phyloP scores from a whole-genome alignment of 2,888 invertebrate genomes.

The Corythucha ciliata region DNA sequence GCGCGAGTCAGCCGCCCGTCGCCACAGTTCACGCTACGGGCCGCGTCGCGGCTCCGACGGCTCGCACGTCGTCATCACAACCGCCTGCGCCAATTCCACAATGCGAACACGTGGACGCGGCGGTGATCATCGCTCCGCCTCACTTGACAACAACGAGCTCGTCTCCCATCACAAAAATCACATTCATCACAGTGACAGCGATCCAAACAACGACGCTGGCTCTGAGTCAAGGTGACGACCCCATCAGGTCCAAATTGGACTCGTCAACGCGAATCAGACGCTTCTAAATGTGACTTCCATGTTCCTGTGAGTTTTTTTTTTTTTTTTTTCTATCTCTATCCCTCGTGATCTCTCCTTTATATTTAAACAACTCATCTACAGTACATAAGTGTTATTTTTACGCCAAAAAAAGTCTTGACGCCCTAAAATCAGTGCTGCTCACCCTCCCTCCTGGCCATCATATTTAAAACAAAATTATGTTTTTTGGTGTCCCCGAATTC shows the following conservation, averaged over 20 bases:
- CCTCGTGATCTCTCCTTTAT: neutral
- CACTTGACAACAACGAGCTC: slow-evolving; percentile 29
- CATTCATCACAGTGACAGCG: slow-evolving; percentile 35
- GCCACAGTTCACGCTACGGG: slow-evolving; percentile 31
- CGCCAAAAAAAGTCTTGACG: too few species aligned
- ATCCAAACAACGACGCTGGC: slow-evolving; percentile 34
- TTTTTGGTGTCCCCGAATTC: too few species aligned
- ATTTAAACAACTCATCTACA: too few species aligned
- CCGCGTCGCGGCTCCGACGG: slow-evolving; percentile 38
- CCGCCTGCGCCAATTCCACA: too few species aligned
- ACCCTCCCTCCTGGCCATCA: too few species aligned
- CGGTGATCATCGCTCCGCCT: slow-evolving; percentile 39
- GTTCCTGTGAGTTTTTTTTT: slow-evolving; percentile 11
- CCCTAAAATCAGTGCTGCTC: too few species aligned
- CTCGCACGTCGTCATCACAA: slow-evolving; percentile 41
- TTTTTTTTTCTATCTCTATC: neutral
- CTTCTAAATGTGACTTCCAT: slow-evolving; percentile 19
- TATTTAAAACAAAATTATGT: too few species aligned
- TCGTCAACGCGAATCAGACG: slow-evolving; percentile 18
- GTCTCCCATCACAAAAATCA: slow-evolving; percentile 20
- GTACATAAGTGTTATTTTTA: too few species aligned
- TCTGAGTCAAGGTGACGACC: slow-evolving; percentile 38
- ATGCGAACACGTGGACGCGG: too few species aligned
- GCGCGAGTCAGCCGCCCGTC: slow-evolving; percentile 21
- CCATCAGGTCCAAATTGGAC: slow-evolving; percentile 15